A percentile compares a stretch with the other conserved stretches of the same genome.
Conservation (phyloP, 1,140 invertebrate species). For the Scaptomyza pallida region DNA sequence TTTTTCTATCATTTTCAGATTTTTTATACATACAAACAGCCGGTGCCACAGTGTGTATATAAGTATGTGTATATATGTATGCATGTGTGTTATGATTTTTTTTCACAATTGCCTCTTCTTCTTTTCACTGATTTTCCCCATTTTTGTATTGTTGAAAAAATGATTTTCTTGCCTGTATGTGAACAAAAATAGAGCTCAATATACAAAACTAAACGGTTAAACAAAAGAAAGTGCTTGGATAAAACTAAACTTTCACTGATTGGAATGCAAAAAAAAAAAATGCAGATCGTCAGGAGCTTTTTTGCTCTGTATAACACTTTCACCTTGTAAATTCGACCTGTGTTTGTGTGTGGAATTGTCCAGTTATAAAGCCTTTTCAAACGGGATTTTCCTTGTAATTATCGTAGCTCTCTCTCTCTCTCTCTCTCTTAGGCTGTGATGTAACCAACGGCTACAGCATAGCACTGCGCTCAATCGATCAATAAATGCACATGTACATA, state of each 20-base stretch:
- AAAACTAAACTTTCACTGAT: too few species aligned
- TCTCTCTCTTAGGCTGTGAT: background rate
- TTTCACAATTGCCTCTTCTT: constrained; percentile 38
- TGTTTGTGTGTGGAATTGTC: too few species aligned
- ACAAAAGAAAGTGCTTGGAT: too few species aligned
- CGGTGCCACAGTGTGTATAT: constrained; percentile 10
- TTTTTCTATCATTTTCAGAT: constrained; percentile 84
- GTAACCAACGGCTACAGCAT: background rate
- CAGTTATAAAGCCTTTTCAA: too few species aligned
- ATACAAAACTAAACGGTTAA: background rate
- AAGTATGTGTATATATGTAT: constrained; percentile 5
- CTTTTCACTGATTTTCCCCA: too few species aligned
- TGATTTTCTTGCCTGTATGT: constrained; percentile 12
- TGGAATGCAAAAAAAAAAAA: too few species aligned
- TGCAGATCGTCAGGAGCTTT: too few species aligned
- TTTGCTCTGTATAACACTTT: too few species aligned
- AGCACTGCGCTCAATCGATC: background rate
- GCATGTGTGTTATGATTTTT: constrained; percentile 56
- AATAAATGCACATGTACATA: constrained; percentile 1
- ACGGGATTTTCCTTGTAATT: too few species aligned
- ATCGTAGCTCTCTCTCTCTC: too few species aligned
- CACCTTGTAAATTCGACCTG: too few species aligned
- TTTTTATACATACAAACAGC: constrained; percentile 52
- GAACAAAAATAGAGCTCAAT: background rate
- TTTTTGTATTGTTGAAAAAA: constrained; percentile 1